Evolutionary conservation across 2,888 invertebrate species (phyloP), one percentile per base, ranked within the genome.

Genomic region (Psylliodes chrysocephalus): DNA sequence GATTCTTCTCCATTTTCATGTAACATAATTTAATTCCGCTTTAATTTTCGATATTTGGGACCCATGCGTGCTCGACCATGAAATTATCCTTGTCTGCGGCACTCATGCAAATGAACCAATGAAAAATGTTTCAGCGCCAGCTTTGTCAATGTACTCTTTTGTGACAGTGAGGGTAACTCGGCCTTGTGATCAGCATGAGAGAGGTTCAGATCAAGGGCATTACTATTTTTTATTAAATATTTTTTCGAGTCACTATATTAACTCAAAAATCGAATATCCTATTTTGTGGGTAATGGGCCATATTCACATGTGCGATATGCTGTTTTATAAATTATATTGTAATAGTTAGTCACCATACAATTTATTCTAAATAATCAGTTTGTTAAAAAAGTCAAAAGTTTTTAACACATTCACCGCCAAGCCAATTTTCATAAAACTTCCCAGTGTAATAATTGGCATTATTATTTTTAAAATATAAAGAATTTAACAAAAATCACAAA

Each of bases 21-120:
- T 25, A n/a, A 57, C 49, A 40, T 59, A 59, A 59, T 59, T 51
- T 59, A 40, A 59, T 59, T 59, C 49, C 46, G 49, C 46, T 40
- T 35, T 49, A 59, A 59, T 59, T 51, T 59, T 47, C 56, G 56
- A 57, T 57, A 57, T 57, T 57, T 46, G 47, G 47, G 38, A 49
- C 49, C 28, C 49, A 59, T 40, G 40, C 59, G 49, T 51, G 25
- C 49, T 40, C 59, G 49, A 59, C 59, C 59, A 49, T 59, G 40
- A 59, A 59, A 59, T 59, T 49, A 59, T 49, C 51, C 38, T 49
- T 40, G 49, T 59, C 49, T 59, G 25, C 35, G 59, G 49, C 59
- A 51, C 49, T 59, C 59, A 59, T 59, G 59, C 59, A 59, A 59
- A 59, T 59, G 49, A 59, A 49, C 49, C 59, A 12, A 59, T 59